phyloP scores from a whole-genome alignment of 1,140 invertebrate genomes.

The Dreissena polymorpha region DNA sequence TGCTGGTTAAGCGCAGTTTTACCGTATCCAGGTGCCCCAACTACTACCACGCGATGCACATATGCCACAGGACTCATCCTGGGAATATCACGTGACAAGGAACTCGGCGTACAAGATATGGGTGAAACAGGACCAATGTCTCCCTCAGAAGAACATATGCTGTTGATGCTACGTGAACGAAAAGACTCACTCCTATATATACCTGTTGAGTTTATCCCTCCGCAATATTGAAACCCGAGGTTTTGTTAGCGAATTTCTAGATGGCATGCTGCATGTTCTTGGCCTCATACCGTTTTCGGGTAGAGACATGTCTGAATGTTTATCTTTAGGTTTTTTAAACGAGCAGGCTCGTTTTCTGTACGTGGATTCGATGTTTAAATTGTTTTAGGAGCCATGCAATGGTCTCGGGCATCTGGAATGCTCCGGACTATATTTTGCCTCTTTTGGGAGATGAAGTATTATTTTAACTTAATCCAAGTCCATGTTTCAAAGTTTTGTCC shows the following conservation, averaged over 20 bases:
- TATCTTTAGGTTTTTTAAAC: constrained; percentile 64
- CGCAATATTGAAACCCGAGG: constrained; percentile 60
- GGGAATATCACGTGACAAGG: constrained; percentile 18
- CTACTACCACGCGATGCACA: background rate
- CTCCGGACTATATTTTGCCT: background rate
- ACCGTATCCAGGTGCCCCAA: constrained; percentile 78
- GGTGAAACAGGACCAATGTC: constrained; percentile 9
- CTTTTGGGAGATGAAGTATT: background rate
- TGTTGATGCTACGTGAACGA: constrained; percentile 82
- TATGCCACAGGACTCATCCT: constrained; percentile 17
- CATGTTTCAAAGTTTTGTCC: background rate
- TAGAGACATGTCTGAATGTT: constrained; percentile 52
- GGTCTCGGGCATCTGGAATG: constrained; percentile 16
- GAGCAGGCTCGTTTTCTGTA: constrained; percentile 62
- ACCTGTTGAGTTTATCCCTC: constrained; percentile 88
- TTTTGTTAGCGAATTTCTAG: constrained; percentile 60
- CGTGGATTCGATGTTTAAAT: constrained; percentile 51
- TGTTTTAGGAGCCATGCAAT: constrained; percentile 14
- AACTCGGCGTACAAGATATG: background rate
- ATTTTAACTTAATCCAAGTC: background rate
- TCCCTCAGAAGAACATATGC: constrained; percentile 84
- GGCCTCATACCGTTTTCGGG: constrained; percentile 64
- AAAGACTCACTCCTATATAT: constrained; percentile 96
- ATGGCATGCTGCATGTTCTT: constrained; percentile 68
- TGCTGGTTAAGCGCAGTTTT: constrained; percentile 94